phyloP scores from a whole-genome alignment of 2,888 invertebrate species.

The Drosophila neotestacea region DNA sequence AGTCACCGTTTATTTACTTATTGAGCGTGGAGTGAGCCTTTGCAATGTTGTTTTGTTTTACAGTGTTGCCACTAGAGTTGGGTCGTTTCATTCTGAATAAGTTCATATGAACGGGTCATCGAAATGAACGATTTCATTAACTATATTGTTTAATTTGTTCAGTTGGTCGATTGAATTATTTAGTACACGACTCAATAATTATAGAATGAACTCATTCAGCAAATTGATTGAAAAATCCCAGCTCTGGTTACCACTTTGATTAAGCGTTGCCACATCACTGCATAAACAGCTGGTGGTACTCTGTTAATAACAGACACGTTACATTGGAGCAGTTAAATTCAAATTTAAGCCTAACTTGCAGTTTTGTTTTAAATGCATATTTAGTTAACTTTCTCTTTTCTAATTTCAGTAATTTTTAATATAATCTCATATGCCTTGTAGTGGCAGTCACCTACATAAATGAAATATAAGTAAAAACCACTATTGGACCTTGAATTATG shows the following conservation, averaged over 20 bases:
- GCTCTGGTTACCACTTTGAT: neutral
- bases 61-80: neutral
- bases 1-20: neutral
- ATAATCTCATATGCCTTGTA: slow-evolving; percentile 47
- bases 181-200: too few species aligned
- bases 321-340: slow-evolving; percentile 4
- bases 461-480: slow-evolving; percentile 14
- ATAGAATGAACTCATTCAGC: too few species aligned
- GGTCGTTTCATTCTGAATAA: too few species aligned
- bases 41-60: neutral
- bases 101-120: too few species aligned
- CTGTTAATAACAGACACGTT: slow-evolving; percentile 20
- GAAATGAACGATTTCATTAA: too few species aligned
- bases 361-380: too few species aligned
- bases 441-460: slow-evolving; percentile 31
- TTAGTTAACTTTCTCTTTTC: neutral
- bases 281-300: slow-evolving; percentile 5
- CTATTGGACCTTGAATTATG: slow-evolving; percentile 40
- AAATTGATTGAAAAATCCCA: too few species aligned
- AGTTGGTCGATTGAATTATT: too few species aligned
- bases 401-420: neutral
- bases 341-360: neutral
- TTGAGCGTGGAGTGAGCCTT: neutral
- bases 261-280: slow-evolving; percentile 36
- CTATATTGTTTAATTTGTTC: too few species aligned